These are phyloP conservation scores for Temnothorax longispinosus DNA, from an alignment of 1,140 invertebrate genomes.

Conservation along the genomic window DNA sequence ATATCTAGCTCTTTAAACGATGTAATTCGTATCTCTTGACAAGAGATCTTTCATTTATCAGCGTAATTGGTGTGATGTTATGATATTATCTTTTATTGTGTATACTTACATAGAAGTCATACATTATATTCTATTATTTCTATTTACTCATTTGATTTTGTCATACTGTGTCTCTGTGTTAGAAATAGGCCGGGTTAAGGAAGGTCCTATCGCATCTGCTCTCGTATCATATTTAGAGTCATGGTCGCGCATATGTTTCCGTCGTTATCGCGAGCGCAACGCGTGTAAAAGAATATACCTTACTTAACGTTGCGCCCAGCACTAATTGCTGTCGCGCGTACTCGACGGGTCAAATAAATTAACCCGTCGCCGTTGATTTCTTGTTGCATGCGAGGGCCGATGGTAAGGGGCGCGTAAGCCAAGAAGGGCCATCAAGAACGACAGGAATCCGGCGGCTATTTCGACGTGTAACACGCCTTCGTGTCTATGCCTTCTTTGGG, in stretches of 20 bases:
- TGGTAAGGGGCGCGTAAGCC: conserved; percentile 61
- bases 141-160: neutral
- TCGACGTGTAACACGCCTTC: conserved; percentile 14
- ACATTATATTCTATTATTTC: neutral
- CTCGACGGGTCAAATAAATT: conserved; percentile 81
- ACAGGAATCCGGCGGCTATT: conserved; percentile 10
- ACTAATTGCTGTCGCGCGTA: conserved; percentile 74
- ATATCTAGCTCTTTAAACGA: too few species aligned
- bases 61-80: too few species aligned
- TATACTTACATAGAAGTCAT: neutral
- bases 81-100: neutral
- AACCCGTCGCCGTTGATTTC: conserved; percentile 71
- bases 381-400: neutral
- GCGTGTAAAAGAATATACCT: conserved; percentile 54
- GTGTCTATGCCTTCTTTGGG: neutral
- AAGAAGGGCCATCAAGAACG: conserved; percentile 60
- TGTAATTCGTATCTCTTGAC: too few species aligned
- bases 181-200: conserved; percentile 10
- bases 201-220: neutral
- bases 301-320: conserved; percentile 46
- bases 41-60: too few species aligned
- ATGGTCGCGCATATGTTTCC: conserved; percentile 11
- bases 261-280: conserved; percentile 1
- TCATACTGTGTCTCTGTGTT: neutral
- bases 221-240: conserved; percentile 19